Evolutionary conservation across 2,797 vertebrate genomes (phyloP), one percentile per base, ranked within the genome.

Genomic region (Lepilemur septentrionalis): DNA sequence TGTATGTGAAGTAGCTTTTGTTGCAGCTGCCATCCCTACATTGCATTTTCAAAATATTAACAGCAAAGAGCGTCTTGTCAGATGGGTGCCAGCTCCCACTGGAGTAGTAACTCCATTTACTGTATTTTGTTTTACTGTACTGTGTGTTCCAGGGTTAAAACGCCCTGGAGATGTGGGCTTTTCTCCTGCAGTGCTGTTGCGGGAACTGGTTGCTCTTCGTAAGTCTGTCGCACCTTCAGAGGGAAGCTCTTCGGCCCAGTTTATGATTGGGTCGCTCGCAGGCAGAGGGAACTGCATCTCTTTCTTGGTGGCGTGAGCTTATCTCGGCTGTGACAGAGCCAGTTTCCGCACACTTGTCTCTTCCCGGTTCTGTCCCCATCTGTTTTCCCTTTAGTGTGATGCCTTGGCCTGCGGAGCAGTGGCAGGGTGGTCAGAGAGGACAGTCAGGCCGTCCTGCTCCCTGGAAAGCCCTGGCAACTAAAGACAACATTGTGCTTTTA

Each of bases 301-400:
- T 97, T 97, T 86, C 95, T 94, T 93, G 97, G 18, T 72, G 61
- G 91, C 12, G 10, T 81, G 98, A 97, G 97, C 92, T 98, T 97
- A 94, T 96, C 97, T 89, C 96, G 89, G 88, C 92, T 88, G 86
- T 87, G 94, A 73, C 95, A 86, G 93, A 97, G 97, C 97, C 96
- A 96, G 95, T 96, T 94, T 96, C 95, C 95, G 89, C 97, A 59
- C 38, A 43, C 55, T 28, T 93, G 97, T 97, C 92, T 97, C 50
- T 98, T 97, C 81, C 83, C 76, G 92, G 97, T 97, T 98, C 97
- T 61, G 88, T 98, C 97, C 96, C 89, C 89, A 95, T 91, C 32
- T 55, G 14, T 76, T 23, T 65, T 67, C 7, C 83, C 75, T 43
- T 84, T 38, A 22, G 30, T 38, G 23, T 59, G 30, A 95, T 90